Conservation (phyloP, 2,113 vertebrate species). For the Penelope pileata region DNA sequence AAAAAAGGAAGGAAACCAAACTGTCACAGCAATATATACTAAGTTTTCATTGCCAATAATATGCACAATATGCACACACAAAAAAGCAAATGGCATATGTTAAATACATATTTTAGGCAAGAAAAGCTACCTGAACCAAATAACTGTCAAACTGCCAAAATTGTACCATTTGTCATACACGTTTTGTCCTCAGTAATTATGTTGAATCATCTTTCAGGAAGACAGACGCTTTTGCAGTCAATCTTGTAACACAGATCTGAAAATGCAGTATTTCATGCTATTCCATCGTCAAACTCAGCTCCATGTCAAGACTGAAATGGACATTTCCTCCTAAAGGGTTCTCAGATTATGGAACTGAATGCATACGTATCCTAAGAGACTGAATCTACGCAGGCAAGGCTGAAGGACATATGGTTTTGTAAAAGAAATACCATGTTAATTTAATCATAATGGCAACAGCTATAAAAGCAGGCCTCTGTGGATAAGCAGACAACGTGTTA, state of each 20-base stretch:
- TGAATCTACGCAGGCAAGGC: background rate
- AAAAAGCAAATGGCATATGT: background rate
- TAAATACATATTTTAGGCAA: background rate
- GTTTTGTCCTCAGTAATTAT: background rate
- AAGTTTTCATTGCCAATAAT: background rate
- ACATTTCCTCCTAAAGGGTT: background rate
- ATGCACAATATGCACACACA: background rate
- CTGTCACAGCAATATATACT: background rate
- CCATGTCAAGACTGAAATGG: background rate
- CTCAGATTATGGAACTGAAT: background rate
- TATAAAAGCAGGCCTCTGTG: background rate
- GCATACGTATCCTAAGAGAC: background rate
- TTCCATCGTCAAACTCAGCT: background rate
- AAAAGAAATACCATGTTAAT: background rate
- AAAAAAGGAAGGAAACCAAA: background rate
- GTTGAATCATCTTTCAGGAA: background rate
- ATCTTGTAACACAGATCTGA: background rate
- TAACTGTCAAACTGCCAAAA: background rate
- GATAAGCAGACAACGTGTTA: background rate
- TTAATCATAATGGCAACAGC: background rate
- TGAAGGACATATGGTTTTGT: background rate
- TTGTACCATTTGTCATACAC: background rate
- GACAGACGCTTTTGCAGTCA: background rate
- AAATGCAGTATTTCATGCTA: background rate
- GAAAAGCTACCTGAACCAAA: slow-evolving; percentile 27